Evolutionary conservation across 37 sponge, comb jelly and placozoan genomes (phyloP).

Genomic region (Ianthella basta): DNA sequence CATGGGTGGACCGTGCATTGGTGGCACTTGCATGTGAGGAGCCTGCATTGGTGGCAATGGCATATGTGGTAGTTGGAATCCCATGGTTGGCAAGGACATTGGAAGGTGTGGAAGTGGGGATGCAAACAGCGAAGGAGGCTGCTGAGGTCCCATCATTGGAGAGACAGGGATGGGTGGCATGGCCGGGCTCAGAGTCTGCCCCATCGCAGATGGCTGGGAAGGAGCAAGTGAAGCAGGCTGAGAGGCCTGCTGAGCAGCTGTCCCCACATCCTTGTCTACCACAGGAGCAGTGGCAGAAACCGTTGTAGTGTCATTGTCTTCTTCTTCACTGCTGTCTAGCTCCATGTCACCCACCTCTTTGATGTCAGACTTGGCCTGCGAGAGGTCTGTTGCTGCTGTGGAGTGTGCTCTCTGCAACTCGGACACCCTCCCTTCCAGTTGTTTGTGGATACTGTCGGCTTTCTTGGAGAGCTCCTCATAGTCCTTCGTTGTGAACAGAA

Average conservation of each 20-base stretch:
- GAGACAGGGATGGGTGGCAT: too few relatives aligned
- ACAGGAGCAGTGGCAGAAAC: too few relatives aligned
- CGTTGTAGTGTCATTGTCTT: neutral
- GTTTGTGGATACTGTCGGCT: constrained; percentile 15
- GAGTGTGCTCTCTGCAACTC: constrained; percentile 68
- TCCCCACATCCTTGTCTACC: too few relatives aligned
- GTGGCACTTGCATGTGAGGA: neutral
- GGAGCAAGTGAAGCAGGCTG: too few relatives aligned
- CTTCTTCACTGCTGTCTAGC: constrained; percentile 66
- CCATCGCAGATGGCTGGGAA: too few relatives aligned
- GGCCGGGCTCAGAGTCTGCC: too few relatives aligned
- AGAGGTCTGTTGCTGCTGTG: constrained; percentile 78
- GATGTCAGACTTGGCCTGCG: constrained; percentile 65
- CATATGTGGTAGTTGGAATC: neutral
- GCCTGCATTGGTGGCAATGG: neutral
- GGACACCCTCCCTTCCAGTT: constrained; percentile 42
- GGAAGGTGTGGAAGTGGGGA: neutral
- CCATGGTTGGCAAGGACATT: neutral
- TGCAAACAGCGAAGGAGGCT: too few relatives aligned
- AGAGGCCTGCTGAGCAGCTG: too few relatives aligned
- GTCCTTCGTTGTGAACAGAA: constrained; percentile 40
- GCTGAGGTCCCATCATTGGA: too few relatives aligned
- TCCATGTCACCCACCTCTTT: constrained; percentile 90
- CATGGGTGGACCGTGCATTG: neutral
- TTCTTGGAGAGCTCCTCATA: constrained; percentile 37